These are phyloP conservation scores for Oryzaephilus surinamensis DNA, from an alignment of 1,140 invertebrate genomes.

Conservation along the genomic window DNA sequence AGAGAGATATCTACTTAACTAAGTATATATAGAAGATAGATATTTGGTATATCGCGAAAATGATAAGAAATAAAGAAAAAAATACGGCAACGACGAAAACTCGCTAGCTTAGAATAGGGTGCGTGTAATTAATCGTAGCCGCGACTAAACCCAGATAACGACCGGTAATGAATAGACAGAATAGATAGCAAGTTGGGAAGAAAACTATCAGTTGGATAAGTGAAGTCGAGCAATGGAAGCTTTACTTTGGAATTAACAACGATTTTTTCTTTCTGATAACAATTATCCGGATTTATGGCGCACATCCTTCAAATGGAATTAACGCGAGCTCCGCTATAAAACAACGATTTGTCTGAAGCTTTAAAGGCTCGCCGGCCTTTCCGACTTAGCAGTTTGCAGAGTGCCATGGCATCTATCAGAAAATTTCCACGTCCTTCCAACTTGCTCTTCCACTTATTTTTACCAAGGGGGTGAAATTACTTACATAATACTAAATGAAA, in stretches of 20 bases:
- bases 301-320: constrained; percentile 34
- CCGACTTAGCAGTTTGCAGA: constrained; percentile 14
- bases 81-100: too few relatives aligned
- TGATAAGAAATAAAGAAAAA: too few relatives aligned
- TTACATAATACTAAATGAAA: too few relatives aligned
- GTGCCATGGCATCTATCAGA: constrained; percentile 14
- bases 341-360: constrained; percentile 32
- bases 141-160: constrained; percentile 12
- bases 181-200: constrained; percentile 9
- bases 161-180: constrained; percentile 15
- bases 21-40: too few relatives aligned
- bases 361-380: constrained; percentile 17
- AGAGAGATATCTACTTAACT: too few relatives aligned
- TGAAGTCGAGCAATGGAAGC: constrained; percentile 9
- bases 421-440: too few relatives aligned
- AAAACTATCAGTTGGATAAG: constrained; percentile 16
- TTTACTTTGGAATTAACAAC: constrained; percentile 25
- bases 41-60: too few relatives aligned
- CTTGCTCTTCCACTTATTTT: too few relatives aligned
- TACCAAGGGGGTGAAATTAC: too few relatives aligned
- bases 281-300: constrained; percentile 35
- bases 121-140: constrained; percentile 13
- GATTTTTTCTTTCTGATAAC: constrained; percentile 30
- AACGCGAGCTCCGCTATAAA: constrained; percentile 30
- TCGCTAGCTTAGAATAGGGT: too few relatives aligned